Evolutionary conservation across 2,888 invertebrate species (phyloP), one percentile per base, ranked within the genome.

Genomic region (Apodemia mormo): DNA sequence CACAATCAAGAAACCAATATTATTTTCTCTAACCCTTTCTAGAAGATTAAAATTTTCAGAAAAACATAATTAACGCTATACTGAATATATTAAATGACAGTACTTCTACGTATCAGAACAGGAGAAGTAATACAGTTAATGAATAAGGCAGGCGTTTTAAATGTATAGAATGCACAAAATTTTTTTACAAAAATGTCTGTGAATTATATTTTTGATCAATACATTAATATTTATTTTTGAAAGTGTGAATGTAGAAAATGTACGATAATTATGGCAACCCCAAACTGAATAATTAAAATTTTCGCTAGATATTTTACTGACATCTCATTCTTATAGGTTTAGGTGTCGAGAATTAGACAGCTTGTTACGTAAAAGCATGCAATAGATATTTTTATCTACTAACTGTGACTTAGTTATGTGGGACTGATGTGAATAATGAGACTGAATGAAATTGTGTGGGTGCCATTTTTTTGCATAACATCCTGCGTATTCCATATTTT

Each of bases 401-500:
- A 61, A 61, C 61, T 61, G 61, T 61, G 29, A 61, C 61, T 33
- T 61, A 61, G 70, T 73, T 74, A 76, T 73, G 74, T 71, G 78
- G 61, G 76, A 79, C 77, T 79, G 78, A 79, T 73, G 71, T 74
- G 73, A 73, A 71, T 71, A 71, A 74, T 76, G 81, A 82, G 81
- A 82, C 81, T 81, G 81, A 80, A 72, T 76, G 77, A 75, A 77
- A 72, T 73, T 69, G 74, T 69, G 76, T 75, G 76, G 73, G 76
- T 80, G 81, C 77, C 78, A 77, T 78, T 75, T 68, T 73, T 73
- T 74, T 74, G 68, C 70, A 54, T 74, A 61, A 30, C 9, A 69
- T 64, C 70, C 49, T 71, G n/a, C 52, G 14, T 61, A 33, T 6
- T 33, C 33, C 9, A 29, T 56, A 56, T 29, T 29, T 29, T 56